Base-by-base conservation (phyloP, 1,140 invertebrate species). In the Colletes gigas region DNA sequence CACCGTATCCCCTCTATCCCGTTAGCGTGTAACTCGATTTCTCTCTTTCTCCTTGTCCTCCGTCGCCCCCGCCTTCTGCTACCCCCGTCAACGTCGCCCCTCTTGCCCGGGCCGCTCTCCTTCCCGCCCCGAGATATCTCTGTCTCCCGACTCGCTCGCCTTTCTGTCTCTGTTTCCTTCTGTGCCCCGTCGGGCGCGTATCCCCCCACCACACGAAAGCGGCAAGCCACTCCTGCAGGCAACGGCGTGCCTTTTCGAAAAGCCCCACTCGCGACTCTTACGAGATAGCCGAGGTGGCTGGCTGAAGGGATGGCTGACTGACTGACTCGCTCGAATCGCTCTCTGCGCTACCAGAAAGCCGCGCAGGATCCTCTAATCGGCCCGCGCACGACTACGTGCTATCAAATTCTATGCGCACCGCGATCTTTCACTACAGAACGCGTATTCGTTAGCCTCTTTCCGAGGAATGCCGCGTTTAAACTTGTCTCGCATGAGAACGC, bases 171-270 rank as follows among this genome's bases (percentile, higher is more conserved):
- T 81, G 74, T 79, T 70, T 41, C 66, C 44, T 57, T 77, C 66
- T 60, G 21, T 14, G 60, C 30, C 30, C 75, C 66, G 67, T 75
- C 9, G 54, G 83, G 73, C 71, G 55, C 30, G 30, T 30, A 30
- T 30, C 30, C 77, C 77, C 55, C 85, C 82, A 80, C 84, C 39
- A 75, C 50, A 10, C 41, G 14, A 76, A 79, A 47, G 17, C 60
- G 15, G 66, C 73, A 74, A 82, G 83, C 84, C 84, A 86, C 84
- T 86, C 84, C 84, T 86, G 83, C 65, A 78, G 55, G 30, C 84
- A 68, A 66, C 69, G 69, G 70, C 67, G 59, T 85, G 83, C 83
- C 84, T 85, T 85, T 85, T 85, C 84, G 83, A 85, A 85, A 85
- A 75, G 83, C 83, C 74, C 82, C 78, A 66, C 83, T 85, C 83